These are phyloP conservation scores for Smithornis capensis DNA, from an alignment of 2,113 vertebrate species.

Conservation along the genomic window DNA sequence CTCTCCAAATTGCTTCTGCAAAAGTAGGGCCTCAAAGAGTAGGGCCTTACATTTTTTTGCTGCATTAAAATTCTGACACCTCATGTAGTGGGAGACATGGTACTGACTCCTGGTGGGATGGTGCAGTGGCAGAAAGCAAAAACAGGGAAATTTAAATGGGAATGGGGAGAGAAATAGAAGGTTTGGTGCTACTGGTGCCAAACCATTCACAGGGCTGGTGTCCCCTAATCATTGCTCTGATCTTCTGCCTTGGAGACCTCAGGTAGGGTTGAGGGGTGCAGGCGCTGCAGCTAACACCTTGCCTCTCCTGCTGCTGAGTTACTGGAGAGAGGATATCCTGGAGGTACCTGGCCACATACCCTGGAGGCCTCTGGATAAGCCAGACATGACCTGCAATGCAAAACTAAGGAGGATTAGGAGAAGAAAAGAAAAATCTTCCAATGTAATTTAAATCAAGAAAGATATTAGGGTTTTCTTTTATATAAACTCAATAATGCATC, in stretches of 20 bases:
- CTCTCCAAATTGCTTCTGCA: background rate
- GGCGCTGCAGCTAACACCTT: background rate
- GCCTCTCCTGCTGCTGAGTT: background rate
- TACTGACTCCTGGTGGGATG: background rate
- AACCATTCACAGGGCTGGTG: accelerated
- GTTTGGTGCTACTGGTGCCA: background rate
- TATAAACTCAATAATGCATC: background rate
- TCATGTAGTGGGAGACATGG: accelerated
- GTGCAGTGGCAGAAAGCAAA: background rate
- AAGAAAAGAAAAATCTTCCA: background rate
- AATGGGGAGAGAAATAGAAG: background rate
- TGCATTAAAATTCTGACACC: background rate
- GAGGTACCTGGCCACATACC: background rate
- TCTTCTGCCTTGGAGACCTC: background rate
- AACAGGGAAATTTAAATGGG: background rate
- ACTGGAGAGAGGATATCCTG: background rate
- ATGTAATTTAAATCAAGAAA: background rate
- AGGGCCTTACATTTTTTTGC: accelerated
- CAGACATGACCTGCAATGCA: background rate
- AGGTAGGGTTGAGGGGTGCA: background rate
- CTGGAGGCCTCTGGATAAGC: background rate
- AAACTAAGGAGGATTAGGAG: background rate
- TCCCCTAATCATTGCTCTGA: background rate
- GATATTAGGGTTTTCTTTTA: background rate
- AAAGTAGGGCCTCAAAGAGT: background rate